Conservation (phyloP, 2,113 vertebrate species). For the Panthera tigris region DNA sequence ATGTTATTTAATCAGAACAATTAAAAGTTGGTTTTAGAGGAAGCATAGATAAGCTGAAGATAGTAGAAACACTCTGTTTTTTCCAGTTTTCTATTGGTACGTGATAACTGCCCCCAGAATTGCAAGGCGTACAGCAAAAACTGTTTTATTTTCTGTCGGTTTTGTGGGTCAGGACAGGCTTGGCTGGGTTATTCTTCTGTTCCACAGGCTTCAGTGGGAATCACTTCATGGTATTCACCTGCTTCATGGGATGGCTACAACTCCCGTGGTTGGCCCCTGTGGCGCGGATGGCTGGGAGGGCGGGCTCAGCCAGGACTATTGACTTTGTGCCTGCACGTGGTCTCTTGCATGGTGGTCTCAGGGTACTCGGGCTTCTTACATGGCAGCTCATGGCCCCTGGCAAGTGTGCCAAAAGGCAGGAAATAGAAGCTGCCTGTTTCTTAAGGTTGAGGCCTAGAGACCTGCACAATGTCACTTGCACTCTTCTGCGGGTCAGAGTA, state of each 20-base stretch:
- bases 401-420: background rate
- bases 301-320: background rate
- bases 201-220: background rate
- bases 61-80: background rate
- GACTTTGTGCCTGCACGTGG: background rate
- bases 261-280: background rate
- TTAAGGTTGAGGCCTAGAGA: background rate
- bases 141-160: background rate
- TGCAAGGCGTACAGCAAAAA: background rate
- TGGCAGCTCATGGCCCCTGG: background rate
- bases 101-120: background rate
- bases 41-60: background rate
- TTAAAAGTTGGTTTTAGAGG: background rate
- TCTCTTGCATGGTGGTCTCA: background rate
- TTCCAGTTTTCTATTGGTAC: rapidly evolving
- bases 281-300: background rate
- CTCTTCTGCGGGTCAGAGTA: background rate
- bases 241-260: no score
- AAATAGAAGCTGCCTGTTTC: background rate
- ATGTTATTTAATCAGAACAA: background rate
- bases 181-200: background rate
- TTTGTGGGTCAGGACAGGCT: background rate
- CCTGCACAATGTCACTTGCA: rapidly evolving
- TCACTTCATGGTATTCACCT: background rate
- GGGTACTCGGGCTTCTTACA: background rate